Base-by-base conservation (phyloP, 1,140 invertebrate species). In the Leptinotarsa undecemlineata region DNA sequence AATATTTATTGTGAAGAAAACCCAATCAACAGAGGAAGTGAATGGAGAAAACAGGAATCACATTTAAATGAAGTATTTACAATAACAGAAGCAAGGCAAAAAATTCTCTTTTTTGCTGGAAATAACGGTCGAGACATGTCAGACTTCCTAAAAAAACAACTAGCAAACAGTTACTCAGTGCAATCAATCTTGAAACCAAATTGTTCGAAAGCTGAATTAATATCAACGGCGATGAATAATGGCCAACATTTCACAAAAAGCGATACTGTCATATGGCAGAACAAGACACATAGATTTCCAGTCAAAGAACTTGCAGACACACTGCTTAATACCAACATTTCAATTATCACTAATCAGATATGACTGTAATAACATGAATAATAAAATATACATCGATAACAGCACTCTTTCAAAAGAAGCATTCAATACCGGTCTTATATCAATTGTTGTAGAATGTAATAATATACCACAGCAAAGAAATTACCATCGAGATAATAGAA, bases 381-480 rank as follows among this genome's bases (percentile, higher is more conserved):
- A 64, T 20, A 20, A 20, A 64, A 64, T 64, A 21, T 21, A 64
- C 19, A 23, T 21, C 62, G 19, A 26, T 64, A 64, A 64, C 62
- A 64, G 19, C 23, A 64, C 23, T 23, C 20, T 64, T 21, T 19
- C 19, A 64, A 64, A 2, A 64, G 23, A 26, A 64, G 62, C 62
- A 64, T 19, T 64, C 23, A 26, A 64, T 64, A 19, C 0, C 62
- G 62, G 62, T 21, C 62, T 64, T 26, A n/a, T 26, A 64, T 64
- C 62, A 64, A 21, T 20, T 64, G 62, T 64, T n/a, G 19, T 64
- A 21, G 62, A 64, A 64, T 64, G 62, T 26, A 64, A 64, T 19
- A 64, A 64, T 64, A 64, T 64, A n/a, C 62, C 23, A 23, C 62
- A 23, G 23, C 19, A 64, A 64, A 64, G 62, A 64, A 64, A 64